Evolutionary conservation across 2,797 vertebrate species (phyloP).

Genomic region (Alcedo atthis): DNA sequence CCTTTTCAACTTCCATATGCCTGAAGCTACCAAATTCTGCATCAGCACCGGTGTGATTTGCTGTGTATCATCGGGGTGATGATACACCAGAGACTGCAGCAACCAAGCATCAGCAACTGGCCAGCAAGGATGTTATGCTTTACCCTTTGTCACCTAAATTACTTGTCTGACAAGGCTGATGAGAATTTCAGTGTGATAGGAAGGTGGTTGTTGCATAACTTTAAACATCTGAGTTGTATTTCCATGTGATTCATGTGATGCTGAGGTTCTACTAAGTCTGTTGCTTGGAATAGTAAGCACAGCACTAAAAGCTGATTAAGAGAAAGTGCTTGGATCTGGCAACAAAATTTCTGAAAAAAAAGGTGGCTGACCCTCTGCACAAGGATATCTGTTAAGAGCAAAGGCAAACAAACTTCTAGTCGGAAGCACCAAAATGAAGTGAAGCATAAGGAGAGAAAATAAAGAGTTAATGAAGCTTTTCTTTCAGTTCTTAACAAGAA

Average conservation of each 20-base stretch:
- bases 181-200: background rate
- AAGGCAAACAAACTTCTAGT: background rate
- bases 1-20: background rate
- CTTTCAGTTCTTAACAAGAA: background rate
- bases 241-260: background rate
- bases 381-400: background rate
- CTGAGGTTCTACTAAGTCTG: background rate
- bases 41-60: background rate
- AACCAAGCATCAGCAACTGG: background rate
- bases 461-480: background rate
- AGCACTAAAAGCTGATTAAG: background rate
- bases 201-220: background rate
- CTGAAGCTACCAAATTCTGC: background rate
- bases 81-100: background rate
- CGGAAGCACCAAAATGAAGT: background rate
- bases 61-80: background rate
- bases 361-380: background rate
- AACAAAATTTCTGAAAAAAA: background rate
- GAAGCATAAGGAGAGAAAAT: background rate
- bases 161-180: background rate
- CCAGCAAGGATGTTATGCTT: background rate
- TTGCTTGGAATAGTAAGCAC: background rate
- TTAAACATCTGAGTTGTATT: background rate
- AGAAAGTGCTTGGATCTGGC: background rate
- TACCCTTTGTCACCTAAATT: background rate